Evolutionary conservation across 2,888 invertebrate species (phyloP).

Genomic region (Agonopterix heracliana): DNA sequence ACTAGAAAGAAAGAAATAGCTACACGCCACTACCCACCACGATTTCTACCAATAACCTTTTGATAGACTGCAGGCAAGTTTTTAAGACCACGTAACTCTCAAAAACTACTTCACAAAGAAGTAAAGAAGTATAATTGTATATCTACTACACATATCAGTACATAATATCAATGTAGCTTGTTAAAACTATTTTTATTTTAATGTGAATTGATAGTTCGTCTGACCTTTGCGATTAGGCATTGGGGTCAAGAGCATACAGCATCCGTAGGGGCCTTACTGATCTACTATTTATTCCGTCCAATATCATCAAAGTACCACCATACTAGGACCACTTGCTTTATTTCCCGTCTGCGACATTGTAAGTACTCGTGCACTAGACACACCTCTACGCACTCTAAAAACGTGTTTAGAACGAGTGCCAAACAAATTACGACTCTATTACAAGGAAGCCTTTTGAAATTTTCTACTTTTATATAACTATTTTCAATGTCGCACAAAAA

Average conservation of each 20-base stretch:
- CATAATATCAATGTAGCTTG: background rate
- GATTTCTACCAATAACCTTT: too few relatives aligned
- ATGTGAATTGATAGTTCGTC: conserved; percentile 5
- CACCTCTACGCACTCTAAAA: background rate
- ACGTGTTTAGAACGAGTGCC: too few relatives aligned
- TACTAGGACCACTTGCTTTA: background rate
- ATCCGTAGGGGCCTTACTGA: conserved; percentile 11
- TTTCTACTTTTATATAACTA: too few relatives aligned
- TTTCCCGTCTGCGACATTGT: background rate
- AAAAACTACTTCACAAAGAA: too few relatives aligned
- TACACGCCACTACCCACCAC: too few relatives aligned
- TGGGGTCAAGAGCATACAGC: conserved; percentile 20
- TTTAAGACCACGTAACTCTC: too few relatives aligned
- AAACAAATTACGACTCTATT: too few relatives aligned
- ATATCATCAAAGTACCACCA: background rate
- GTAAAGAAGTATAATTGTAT: too few relatives aligned
- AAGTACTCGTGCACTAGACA: background rate
- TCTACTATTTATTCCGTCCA: background rate
- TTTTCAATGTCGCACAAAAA: conserved; percentile 9
- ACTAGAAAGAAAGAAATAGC: too few relatives aligned
- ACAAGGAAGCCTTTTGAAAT: too few relatives aligned
- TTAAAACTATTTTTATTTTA: background rate
- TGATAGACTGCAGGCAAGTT: too few relatives aligned
- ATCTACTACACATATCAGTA: too few relatives aligned
- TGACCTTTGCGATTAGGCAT: conserved; percentile 19